Evolutionary conservation across 2,113 vertebrate genomes (phyloP).

Genomic region (Aleadryas rufinucha): DNA sequence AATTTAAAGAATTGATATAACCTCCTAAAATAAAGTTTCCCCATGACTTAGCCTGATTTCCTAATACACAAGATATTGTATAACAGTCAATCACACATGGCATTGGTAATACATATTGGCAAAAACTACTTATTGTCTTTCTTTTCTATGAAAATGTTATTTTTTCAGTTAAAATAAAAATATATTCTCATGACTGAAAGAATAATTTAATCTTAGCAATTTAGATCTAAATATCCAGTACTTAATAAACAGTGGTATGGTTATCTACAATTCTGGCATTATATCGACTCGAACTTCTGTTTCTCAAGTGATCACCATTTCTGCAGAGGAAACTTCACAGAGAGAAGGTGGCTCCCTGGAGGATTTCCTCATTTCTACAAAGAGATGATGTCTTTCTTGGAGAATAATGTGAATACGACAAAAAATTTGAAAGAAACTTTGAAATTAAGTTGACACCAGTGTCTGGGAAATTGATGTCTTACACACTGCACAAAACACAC

Average conservation of each 20-base stretch:
- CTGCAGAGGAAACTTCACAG: not conserved
- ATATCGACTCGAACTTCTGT: not conserved
- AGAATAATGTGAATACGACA: not conserved
- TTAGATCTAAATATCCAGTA: not conserved
- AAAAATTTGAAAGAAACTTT: not conserved
- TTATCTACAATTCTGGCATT: not conserved
- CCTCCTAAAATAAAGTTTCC: not conserved
- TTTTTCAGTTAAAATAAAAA: not conserved
- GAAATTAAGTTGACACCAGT: not conserved
- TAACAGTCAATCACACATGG: not conserved
- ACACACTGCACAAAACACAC: not conserved
- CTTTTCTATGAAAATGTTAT: not conserved
- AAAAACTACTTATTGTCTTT: not conserved
- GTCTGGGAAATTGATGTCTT: not conserved
- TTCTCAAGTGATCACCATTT: not conserved
- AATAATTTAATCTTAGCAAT: not conserved
- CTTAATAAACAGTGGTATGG: not conserved
- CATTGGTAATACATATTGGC: not conserved
- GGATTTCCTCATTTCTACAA: not conserved
- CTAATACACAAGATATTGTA: not conserved
- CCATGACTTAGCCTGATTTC: not conserved
- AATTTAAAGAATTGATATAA: not conserved
- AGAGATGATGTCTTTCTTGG: not conserved
- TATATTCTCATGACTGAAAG: not conserved
- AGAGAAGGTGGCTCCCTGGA: not conserved